These are phyloP conservation scores for Anthoscopus minutus DNA, from an alignment of 2,113 vertebrate genomes.

Conservation along the genomic window DNA sequence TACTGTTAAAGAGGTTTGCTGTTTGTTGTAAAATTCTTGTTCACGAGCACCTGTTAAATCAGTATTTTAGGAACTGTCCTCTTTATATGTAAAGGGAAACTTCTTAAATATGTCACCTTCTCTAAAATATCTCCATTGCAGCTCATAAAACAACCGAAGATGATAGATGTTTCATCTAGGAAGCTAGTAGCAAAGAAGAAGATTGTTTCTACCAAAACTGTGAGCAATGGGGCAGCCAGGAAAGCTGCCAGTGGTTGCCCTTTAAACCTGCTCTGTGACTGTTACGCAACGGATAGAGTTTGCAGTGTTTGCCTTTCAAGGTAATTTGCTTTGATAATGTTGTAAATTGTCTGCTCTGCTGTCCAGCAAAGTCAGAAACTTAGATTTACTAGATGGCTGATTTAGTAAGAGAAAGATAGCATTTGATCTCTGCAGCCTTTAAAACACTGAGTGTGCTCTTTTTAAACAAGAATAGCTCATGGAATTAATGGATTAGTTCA, in stretches of 20 bases:
- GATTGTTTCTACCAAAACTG: conserved; percentile 62
- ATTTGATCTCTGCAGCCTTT: not conserved
- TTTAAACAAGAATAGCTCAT: not conserved
- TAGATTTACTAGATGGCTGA: not conserved
- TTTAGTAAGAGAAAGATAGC: not conserved
- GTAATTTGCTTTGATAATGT: conserved; percentile 67
- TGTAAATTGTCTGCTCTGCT: not conserved
- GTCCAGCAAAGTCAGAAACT: conserved; percentile 7
- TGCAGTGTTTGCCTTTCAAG: conserved; percentile 94
- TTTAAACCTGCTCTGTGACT: conserved; percentile 79
- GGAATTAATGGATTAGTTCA: not conserved
- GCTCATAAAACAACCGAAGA: conserved; percentile 76
- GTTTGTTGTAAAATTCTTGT: not conserved
- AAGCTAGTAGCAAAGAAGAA: conserved; percentile 73
- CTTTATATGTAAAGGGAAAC: not conserved
- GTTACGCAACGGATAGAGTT: conserved; percentile 84
- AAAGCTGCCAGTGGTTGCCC: conserved; percentile 67
- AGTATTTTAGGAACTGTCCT: not conserved
- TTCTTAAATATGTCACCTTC: conserved; percentile 9
- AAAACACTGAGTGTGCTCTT: not conserved
- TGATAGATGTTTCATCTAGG: conserved; percentile 70
- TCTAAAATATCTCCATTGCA: conserved; percentile 59
- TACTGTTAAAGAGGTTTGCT: not conserved
- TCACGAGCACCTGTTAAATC: not conserved
- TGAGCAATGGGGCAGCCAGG: conserved; percentile 62